Percentiles rank a stretch among this genome's conserved stretches.
Conservation (phyloP, 1,140 invertebrate genomes). For the Battus philenor region DNA sequence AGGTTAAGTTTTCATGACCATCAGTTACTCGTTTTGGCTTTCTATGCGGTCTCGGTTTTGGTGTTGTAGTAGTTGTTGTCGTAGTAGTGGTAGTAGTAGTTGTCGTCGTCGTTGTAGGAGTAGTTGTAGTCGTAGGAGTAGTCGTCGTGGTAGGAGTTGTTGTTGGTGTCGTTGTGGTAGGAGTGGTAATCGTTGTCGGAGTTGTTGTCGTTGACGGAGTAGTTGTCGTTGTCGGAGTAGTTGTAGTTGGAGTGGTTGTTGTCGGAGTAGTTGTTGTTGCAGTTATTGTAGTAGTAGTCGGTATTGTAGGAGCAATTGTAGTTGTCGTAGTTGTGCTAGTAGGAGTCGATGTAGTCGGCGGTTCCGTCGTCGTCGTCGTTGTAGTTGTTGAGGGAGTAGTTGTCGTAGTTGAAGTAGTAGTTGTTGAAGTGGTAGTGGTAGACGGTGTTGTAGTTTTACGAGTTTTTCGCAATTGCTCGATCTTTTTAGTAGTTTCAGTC, state of each 20-base stretch:
- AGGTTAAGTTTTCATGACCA: slow-evolving; percentile 31
- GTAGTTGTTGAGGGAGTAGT: slow-evolving; percentile 16
- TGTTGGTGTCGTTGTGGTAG: slow-evolving; percentile 17
- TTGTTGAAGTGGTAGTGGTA: slow-evolving; percentile 20
- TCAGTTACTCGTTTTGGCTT: slow-evolving; percentile 20
- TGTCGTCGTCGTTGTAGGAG: no score
- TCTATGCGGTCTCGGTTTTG: slow-evolving; percentile 14
- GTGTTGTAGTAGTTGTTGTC: slow-evolving; percentile 18
- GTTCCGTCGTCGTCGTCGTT: slow-evolving; percentile 17
- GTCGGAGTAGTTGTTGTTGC: slow-evolving; percentile 19
- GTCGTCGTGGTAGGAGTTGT: slow-evolving; percentile 16
- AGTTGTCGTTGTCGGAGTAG: slow-evolving; percentile 19
- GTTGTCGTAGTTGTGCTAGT: slow-evolving; percentile 20
- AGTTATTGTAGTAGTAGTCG: slow-evolving; percentile 18
- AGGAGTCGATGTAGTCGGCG: slow-evolving; percentile 17
- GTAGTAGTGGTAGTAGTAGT: slow-evolving; percentile 23
- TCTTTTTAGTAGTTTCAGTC: slow-evolving; percentile 12
- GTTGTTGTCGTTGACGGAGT: slow-evolving; percentile 20
- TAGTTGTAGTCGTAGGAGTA: slow-evolving; percentile 18
- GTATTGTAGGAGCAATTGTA: slow-evolving; percentile 17
- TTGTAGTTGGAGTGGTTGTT: slow-evolving; percentile 18
- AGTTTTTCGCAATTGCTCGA: slow-evolving; percentile 4
- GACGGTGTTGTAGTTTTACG: slow-evolving; percentile 18
- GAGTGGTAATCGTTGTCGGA: slow-evolving; percentile 15
- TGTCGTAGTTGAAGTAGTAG: slow-evolving; percentile 19